A percentile compares a stretch with the other conserved stretches of the same genome.
Evolutionary conservation across 2,888 invertebrate species (phyloP).

Genomic region (Luperina nickerlii): DNA sequence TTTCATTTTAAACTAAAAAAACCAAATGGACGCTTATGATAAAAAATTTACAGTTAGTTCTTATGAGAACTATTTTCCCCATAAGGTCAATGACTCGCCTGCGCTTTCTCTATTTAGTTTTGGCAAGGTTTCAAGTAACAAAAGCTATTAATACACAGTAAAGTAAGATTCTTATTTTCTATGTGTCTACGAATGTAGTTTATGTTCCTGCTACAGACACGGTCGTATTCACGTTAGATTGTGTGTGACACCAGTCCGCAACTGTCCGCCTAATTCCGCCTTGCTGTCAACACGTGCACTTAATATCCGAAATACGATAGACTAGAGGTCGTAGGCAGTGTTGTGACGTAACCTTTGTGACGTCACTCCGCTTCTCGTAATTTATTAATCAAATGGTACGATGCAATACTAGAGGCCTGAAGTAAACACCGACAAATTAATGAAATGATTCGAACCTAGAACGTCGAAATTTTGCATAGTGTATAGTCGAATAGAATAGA

Average conservation of each 20-base stretch:
- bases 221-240: conserved; percentile 34
- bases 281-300: conserved; percentile 42
- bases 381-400: conserved; percentile 7
- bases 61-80: conserved; percentile 4
- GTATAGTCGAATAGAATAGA: background rate
- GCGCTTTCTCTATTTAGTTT: conserved; percentile 10
- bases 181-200: conserved; percentile 7
- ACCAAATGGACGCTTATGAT: background rate
- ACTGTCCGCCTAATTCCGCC: conserved; percentile 34
- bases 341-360: conserved; percentile 37
- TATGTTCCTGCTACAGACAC: conserved; percentile 25
- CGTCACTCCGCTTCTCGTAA: background rate
- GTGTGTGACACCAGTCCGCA: conserved; percentile 36
- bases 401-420: background rate
- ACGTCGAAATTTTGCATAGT: background rate
- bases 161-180: conserved; percentile 10
- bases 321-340: conserved; percentile 21
- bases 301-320: conserved; percentile 55
- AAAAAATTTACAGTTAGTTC: background rate
- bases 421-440: background rate
- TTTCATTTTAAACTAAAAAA: background rate
- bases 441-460: background rate
- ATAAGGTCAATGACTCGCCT: conserved; percentile 12
- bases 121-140: conserved; percentile 42
- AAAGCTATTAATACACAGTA: conserved; percentile 21